phyloP scores from a whole-genome alignment of 2,113 vertebrate species.

The Siphamia tubifer region DNA sequence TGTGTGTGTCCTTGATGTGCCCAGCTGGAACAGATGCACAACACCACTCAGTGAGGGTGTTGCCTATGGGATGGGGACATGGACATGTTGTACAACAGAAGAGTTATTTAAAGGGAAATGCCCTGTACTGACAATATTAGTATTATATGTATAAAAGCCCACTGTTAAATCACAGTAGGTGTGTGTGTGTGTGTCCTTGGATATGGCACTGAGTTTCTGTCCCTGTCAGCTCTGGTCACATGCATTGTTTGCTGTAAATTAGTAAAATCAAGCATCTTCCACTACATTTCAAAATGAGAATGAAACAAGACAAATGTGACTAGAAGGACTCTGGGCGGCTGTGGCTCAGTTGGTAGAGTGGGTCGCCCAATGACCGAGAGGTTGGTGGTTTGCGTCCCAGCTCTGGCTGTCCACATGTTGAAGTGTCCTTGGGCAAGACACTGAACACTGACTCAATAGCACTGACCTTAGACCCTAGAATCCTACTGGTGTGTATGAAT shows the following conservation, averaged over 20 bases:
- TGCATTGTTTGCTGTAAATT: background rate
- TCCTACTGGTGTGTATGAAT: too few species aligned
- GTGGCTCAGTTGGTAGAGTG: too few species aligned
- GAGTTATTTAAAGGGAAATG: background rate
- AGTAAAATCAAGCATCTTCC: background rate
- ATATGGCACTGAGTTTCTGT: background rate
- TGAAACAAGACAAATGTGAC: too few species aligned
- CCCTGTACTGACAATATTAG: background rate
- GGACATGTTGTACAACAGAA: background rate
- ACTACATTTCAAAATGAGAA: too few species aligned
- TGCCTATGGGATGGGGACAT: background rate
- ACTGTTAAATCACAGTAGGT: constrained; percentile 3
- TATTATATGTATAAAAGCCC: background rate
- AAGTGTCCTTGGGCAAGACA: too few species aligned
- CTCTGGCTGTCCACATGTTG: too few species aligned
- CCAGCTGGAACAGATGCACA: background rate
- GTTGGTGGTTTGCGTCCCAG: too few species aligned
- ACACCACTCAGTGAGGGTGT: background rate
- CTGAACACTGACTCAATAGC: too few species aligned
- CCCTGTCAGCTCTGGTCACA: background rate
- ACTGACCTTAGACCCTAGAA: too few species aligned
- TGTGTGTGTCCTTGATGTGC: constrained; percentile 17
- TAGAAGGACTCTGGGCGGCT: too few species aligned
- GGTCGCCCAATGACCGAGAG: too few species aligned
- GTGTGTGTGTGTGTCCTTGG: constrained; percentile 12